These are phyloP conservation scores for Mizuhopecten yessoensis DNA, from an alignment of 1,140 invertebrate genomes.

Conservation along the genomic window DNA sequence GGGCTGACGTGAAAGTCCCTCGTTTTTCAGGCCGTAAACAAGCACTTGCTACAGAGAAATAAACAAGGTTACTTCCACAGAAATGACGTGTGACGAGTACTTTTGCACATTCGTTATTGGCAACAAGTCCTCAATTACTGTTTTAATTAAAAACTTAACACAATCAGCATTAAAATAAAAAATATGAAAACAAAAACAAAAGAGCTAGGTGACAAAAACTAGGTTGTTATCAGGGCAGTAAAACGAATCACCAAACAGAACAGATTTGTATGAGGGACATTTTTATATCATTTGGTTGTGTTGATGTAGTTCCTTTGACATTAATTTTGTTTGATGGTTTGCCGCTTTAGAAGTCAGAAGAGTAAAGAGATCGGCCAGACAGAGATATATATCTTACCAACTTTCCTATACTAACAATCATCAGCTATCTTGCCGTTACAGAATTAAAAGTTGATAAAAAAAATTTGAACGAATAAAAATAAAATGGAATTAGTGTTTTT, in stretches of 20 bases:
- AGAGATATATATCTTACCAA: not conserved
- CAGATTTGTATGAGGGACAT: not conserved
- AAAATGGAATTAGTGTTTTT: too few relatives aligned
- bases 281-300: not conserved
- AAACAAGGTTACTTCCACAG: not conserved
- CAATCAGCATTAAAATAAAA: not conserved
- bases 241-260: not conserved
- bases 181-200: not conserved
- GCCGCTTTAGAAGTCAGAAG: not conserved
- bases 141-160: slow-evolving; percentile 30
- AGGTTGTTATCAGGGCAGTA: not conserved
- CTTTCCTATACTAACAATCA: too few relatives aligned
- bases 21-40: not conserved
- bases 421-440: too few relatives aligned
- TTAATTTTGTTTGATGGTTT: not conserved
- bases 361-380: not conserved
- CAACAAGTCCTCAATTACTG: not conserved
- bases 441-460: too few relatives aligned
- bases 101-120: slow-evolving; percentile 22
- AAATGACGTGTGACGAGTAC: not conserved
- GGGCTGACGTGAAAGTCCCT: not conserved
- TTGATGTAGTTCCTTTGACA: not conserved
- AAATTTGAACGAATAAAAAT: too few relatives aligned
- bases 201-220: not conserved
- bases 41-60: not conserved